phyloP scores from a whole-genome alignment of 2,797 vertebrate genomes.

The Rhabdomys pumilio region DNA sequence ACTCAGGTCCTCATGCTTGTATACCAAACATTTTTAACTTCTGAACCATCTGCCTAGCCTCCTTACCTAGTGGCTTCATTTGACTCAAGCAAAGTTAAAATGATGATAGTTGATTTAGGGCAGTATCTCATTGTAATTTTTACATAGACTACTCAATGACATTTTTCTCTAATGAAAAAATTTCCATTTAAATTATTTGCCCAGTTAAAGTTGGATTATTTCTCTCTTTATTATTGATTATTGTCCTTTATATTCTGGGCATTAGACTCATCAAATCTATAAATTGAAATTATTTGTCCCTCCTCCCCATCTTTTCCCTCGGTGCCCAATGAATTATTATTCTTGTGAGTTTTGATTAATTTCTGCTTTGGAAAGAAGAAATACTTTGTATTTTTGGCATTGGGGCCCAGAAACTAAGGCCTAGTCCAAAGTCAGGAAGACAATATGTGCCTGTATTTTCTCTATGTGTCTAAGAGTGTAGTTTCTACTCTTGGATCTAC shows the following conservation, averaged over 20 bases:
- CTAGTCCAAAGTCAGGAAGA: background rate
- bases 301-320: background rate
- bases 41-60: background rate
- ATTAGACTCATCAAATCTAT: background rate
- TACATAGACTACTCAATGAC: background rate
- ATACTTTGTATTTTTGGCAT: background rate
- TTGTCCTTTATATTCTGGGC: background rate
- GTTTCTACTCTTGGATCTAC: background rate
- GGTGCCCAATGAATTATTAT: background rate
- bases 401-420: background rate
- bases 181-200: background rate
- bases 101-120: background rate
- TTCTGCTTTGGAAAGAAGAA: background rate
- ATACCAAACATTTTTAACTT: background rate
- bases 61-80: background rate
- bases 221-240: background rate
- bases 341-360: background rate
- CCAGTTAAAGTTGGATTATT: background rate
- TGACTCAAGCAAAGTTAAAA: background rate
- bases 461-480: background rate
- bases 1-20: background rate
- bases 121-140: background rate
- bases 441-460: background rate
- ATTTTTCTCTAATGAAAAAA: constrained; percentile 10
- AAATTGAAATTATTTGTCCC: constrained; percentile 30